A percentile compares a stretch with the other conserved stretches of the same genome.
Conservation (phyloP, 2,797 vertebrate species). For the Podarcis siculus region DNA sequence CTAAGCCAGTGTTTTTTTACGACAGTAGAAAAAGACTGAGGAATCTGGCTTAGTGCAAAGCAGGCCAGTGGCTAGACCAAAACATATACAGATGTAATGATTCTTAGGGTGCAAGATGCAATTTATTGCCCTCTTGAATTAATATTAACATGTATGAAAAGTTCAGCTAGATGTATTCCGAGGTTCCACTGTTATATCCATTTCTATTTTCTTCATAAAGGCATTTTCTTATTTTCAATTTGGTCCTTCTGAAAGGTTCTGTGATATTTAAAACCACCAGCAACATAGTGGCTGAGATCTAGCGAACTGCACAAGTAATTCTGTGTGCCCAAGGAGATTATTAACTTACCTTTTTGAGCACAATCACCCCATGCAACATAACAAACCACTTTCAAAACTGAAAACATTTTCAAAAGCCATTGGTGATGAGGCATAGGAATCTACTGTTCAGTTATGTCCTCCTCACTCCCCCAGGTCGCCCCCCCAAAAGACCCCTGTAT, state of each 20-base stretch:
- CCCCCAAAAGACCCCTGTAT: background rate
- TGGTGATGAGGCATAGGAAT: background rate
- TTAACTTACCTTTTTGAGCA: background rate
- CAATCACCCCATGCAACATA: background rate
- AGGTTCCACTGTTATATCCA: background rate
- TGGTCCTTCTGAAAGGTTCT: background rate
- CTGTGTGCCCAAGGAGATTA: background rate
- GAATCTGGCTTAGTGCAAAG: no score
- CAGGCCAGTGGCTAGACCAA: background rate
- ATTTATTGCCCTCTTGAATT: background rate
- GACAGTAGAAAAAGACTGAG: no score
- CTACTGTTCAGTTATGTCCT: background rate
- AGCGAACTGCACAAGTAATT: background rate
- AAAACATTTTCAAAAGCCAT: background rate
- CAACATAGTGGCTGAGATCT: no score
- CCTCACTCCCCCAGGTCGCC: no score
- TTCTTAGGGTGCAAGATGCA: background rate
- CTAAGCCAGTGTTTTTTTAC: no score
- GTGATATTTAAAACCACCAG: background rate
- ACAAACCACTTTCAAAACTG: background rate
- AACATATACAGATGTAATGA: background rate
- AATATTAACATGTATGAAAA: background rate
- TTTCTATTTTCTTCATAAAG: background rate
- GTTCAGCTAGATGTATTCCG: background rate
- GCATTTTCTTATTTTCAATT: background rate